Evolutionary conservation across 2,888 invertebrate species (phyloP).

Genomic region (Metallyticus violacea): DNA sequence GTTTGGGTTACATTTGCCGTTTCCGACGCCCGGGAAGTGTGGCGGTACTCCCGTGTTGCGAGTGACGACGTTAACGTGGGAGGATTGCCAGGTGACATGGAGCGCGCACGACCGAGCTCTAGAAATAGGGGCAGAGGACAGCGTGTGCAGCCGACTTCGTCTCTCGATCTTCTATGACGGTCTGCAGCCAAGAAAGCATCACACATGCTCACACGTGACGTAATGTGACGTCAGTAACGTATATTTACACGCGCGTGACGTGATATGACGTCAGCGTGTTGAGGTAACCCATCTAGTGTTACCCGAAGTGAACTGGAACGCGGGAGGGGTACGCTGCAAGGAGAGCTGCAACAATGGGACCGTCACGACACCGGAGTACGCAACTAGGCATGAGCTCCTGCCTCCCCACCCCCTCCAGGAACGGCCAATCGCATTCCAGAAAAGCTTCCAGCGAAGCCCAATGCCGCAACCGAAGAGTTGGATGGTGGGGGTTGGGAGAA

Average conservation of each 20-base stretch:
- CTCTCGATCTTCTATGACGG: too few species aligned
- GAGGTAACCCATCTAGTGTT: conserved; percentile 1
- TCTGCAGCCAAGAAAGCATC: too few species aligned
- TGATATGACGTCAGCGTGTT: conserved; percentile 1
- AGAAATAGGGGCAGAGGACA: too few species aligned
- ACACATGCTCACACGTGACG: background rate
- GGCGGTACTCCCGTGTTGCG: background rate
- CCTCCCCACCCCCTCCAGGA: background rate
- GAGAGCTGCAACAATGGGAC: background rate
- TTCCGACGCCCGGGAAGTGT: background rate
- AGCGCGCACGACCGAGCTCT: background rate
- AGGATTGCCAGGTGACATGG: background rate
- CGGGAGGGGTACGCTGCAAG: background rate
- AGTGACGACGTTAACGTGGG: background rate
- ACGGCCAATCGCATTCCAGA: background rate
- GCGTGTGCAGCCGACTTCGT: too few species aligned
- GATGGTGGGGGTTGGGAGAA: background rate
- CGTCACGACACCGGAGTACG: background rate
- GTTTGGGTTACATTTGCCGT: too few species aligned
- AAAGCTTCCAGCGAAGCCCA: background rate
- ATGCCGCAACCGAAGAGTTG: too few species aligned
- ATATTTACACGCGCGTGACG: conserved; percentile 12
- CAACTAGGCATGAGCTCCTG: background rate
- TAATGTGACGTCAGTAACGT: conserved; percentile 6
- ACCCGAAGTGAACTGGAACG: background rate